A percentile compares a stretch with the other conserved stretches of the same genome.
Evolutionary conservation across 2,888 invertebrate genomes (phyloP).

Genomic region (Drosophila dives): DNA sequence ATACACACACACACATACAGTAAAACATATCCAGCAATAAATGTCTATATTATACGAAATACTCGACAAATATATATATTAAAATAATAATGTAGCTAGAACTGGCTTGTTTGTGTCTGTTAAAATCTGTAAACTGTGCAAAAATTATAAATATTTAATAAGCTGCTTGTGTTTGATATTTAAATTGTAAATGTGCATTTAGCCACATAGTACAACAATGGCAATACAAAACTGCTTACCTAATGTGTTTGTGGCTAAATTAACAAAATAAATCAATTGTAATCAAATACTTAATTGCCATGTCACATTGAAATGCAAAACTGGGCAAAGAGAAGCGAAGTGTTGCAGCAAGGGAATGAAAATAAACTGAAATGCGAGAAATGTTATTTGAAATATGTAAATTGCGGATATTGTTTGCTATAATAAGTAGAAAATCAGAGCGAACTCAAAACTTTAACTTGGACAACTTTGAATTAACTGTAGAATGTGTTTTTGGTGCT

Average conservation of each 20-base stretch:
- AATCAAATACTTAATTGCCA: slow-evolving; percentile 15
- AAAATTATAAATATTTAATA: slow-evolving; percentile 19
- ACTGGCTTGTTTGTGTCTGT: slow-evolving; percentile 37
- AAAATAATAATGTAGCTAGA: slow-evolving; percentile 41
- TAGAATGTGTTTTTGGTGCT: neutral
- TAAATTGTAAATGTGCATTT: slow-evolving; percentile 14
- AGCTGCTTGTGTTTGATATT: slow-evolving; percentile 27
- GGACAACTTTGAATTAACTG: neutral
- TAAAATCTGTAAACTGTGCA: slow-evolving; percentile 26
- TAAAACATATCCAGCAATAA: slow-evolving; percentile 54
- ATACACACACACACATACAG: slow-evolving; percentile 23
- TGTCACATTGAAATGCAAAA: slow-evolving; percentile 2
- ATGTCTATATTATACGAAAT: slow-evolving; percentile 52
- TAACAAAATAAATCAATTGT: slow-evolving; percentile 36
- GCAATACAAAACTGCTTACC: slow-evolving; percentile 1
- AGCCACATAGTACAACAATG: slow-evolving; percentile 2
- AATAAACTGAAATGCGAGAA: neutral
- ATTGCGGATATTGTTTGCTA: neutral
- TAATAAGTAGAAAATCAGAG: neutral
- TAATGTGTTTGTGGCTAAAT: slow-evolving; percentile 28
- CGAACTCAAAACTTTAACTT: neutral
- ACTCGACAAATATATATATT: slow-evolving; percentile 28
- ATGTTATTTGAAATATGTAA: neutral
- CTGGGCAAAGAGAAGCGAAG: neutral
- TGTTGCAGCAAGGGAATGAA: neutral